Base-by-base conservation (phyloP, 1,140 invertebrate genomes). In the Drosophila mayri region DNA sequence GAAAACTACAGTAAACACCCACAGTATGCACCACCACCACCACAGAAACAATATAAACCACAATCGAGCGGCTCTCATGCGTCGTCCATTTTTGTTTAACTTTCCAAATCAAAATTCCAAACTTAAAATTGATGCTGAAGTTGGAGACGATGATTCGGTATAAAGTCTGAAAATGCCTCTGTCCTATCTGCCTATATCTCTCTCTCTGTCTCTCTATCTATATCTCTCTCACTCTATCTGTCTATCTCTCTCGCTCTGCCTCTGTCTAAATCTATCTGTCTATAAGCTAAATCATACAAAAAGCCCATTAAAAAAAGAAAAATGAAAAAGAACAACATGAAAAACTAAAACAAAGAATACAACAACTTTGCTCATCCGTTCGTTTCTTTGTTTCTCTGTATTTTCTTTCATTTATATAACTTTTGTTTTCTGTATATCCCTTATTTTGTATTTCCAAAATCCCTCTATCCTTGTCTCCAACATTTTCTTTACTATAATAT, bases 331-430 rank as follows among this genome's bases (percentile, higher is more conserved):
- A 66, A 66, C 64, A 84, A 80, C 62, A 79, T 72, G 47, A 71
- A 83, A 62, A 68, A 79, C 57, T 70, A 54, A 64, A 60, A 59
- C 57, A 79, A 77, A 77, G 55, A 77, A 79, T 65, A 79, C 77
- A 80, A 75, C 63, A 81, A 77, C 79, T 76, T 85, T 84, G 81
- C 84, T 85, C 77, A 88, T 88, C 82, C 70, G 77, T 88, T 80
- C 65, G 67, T 75, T 50, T 87, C 77, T 87, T 73, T 81, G 40
- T 76, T 76, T 85, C 75, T 82, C 82, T 74, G 54, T 82, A 60
- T 78, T 77, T 81, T 74, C 62, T 85, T 66, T 70, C 63, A 61
- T 77, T 54, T 52, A 47, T 32, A 75, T 59, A 14, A 38, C 54
- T 43, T 52, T 30, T 54, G 11, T 22, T 14, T 38, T 32, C 9